These are phyloP conservation scores for Synanthedon myopaeformis DNA, from an alignment of 2,888 invertebrate species.

Conservation along the genomic window DNA sequence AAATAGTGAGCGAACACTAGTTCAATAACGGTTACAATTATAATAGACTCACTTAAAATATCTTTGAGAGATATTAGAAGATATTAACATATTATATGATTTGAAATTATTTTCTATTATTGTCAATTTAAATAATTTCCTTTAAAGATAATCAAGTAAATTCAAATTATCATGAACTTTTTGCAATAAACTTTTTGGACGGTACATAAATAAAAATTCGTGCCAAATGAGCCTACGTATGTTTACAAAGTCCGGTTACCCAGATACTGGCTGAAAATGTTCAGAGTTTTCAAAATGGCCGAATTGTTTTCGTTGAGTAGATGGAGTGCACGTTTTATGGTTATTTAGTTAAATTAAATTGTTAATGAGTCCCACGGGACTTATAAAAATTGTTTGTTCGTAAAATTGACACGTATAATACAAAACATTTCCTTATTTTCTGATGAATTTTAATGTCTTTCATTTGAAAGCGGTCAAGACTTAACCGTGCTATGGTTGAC, in stretches of 20 bases:
- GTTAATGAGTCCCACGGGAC: constrained; percentile 14
- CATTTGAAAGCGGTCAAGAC: neutral
- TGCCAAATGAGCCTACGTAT: neutral
- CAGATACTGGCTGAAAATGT: neutral
- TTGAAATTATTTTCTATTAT: no score
- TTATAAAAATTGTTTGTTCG: constrained; percentile 10
- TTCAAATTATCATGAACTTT: no score
- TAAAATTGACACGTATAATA: neutral
- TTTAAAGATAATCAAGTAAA: no score
- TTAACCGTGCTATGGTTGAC: no score
- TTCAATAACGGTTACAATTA: no score
- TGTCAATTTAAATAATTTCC: no score
- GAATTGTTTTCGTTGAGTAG: constrained; percentile 16
- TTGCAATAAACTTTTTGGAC: no score
- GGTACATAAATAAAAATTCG: no score
- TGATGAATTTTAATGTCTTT: neutral
- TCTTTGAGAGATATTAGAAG: no score
- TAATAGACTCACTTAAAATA: no score
- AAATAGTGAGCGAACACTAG: no score
- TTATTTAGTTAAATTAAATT: constrained; percentile 9
- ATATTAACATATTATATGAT: no score
- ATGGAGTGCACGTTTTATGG: constrained; percentile 15
- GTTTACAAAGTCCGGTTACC: neutral
- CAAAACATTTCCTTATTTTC: neutral
- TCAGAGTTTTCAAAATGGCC: constrained; percentile 13